phyloP scores from a whole-genome alignment of 2,797 vertebrate species.

The Oreortyx pictus region DNA sequence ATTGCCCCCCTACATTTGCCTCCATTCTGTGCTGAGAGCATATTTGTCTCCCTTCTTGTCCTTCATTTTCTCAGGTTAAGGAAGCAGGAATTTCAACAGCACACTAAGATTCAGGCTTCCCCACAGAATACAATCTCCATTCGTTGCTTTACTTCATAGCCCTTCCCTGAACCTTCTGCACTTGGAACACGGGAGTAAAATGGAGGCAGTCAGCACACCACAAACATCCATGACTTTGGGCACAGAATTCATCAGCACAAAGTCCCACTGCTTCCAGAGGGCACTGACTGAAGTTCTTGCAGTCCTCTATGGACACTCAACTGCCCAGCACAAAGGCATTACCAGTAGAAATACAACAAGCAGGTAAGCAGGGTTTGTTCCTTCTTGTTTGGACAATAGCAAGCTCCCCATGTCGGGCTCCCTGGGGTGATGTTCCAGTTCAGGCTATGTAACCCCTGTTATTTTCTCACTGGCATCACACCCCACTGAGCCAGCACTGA shows the following conservation, averaged over 20 bases:
- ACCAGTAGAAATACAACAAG: background rate
- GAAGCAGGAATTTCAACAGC: background rate
- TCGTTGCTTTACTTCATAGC: background rate
- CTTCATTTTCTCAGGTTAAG: background rate
- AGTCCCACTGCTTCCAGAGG: background rate
- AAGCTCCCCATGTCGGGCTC: background rate
- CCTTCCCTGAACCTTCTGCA: background rate
- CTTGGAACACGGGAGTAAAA: background rate
- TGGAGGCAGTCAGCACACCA: background rate
- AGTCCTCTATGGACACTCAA: background rate
- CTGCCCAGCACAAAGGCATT: background rate
- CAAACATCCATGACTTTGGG: background rate
- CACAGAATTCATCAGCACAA: background rate
- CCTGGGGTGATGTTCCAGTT: no score
- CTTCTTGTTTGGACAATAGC: background rate
- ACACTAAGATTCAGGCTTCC: background rate
- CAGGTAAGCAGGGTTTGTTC: background rate
- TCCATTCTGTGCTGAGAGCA: fast-evolving
- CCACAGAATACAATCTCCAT: background rate
- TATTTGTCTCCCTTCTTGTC: background rate
- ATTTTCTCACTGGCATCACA: no score
- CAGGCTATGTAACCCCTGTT: background rate
- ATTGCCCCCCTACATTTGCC: background rate
- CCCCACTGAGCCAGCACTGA: fast-evolving
- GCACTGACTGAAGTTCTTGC: fast-evolving